A percentile compares a stretch with the other conserved stretches of the same genome.
These are phyloP conservation scores for Esox lucius DNA, from an alignment of 2,797 vertebrate genomes.

Conservation along the genomic window DNA sequence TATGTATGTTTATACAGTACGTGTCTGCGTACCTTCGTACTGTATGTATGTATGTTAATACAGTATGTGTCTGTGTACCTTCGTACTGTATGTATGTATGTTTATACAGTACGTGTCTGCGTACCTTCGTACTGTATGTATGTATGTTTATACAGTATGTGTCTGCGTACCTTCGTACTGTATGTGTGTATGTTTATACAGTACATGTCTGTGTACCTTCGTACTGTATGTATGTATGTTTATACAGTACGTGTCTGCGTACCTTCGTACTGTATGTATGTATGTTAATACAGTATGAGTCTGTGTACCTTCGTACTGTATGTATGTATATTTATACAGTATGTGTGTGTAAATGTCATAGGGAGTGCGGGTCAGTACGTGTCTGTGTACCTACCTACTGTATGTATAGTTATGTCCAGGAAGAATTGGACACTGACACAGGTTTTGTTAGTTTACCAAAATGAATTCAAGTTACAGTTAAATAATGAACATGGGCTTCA, in stretches of 20 bases:
- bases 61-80: background rate
- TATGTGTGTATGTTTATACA: background rate
- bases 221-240: background rate
- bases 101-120: background rate
- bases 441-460: no score
- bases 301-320: background rate
- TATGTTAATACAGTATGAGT: background rate
- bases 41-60: background rate
- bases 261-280: background rate
- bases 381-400: background rate
- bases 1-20: slow-evolving; percentile 5
- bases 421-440: no score
- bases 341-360: background rate
- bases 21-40: background rate
- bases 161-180: background rate
- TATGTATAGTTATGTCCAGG: slow-evolving; percentile 11
- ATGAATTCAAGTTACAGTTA: no score
- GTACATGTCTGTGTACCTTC: background rate
- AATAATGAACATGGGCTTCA: no score
- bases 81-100: background rate
- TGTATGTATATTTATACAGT: background rate
- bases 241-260: slow-evolving; percentile 2
- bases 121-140: background rate
- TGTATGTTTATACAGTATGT: background rate
- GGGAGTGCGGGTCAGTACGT: background rate